Percentiles rank a stretch among this genome's conserved stretches.
Conservation (phyloP, 2,113 vertebrate species). For the Otocyon megalotis region DNA sequence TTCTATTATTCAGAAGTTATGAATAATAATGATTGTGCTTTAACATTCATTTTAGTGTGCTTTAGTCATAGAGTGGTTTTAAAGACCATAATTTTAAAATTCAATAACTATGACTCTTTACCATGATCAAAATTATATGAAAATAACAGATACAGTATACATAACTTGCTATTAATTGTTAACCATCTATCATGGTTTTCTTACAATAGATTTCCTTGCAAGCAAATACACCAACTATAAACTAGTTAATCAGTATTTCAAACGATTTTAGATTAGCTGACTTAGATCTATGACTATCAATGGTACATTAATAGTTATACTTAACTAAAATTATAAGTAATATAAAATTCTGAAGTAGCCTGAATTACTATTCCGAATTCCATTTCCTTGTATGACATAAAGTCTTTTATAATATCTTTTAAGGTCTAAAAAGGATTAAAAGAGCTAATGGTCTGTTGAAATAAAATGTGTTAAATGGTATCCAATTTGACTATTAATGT, state of each 20-base stretch:
- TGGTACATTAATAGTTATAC: not conserved
- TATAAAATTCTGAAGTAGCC: constrained; percentile 45
- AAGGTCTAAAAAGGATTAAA: constrained; percentile 34
- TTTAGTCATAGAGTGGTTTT: constrained; percentile 49
- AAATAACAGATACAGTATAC: constrained; percentile 30
- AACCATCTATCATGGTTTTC: not conserved
- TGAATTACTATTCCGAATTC: not conserved
- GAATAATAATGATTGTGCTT: not conserved
- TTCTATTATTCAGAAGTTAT: constrained; percentile 41
- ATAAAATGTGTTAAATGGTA: constrained; percentile 29
- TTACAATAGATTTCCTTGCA: constrained; percentile 29
- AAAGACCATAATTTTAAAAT: constrained; percentile 44
- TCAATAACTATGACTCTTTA: constrained; percentile 17
- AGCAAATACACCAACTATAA: constrained; percentile 32
- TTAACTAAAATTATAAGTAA: constrained; percentile 53
- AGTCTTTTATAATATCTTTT: constrained; percentile 43
- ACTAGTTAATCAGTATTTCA: constrained; percentile 56
- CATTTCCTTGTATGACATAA: constrained; percentile 40
- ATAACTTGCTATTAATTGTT: not conserved
- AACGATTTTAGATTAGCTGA: constrained; percentile 39
- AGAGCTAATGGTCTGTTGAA: not conserved
- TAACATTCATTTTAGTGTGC: constrained; percentile 27
- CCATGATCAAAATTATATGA: not conserved
- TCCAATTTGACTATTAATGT: constrained; percentile 11
- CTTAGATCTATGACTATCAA: not conserved